A percentile compares a stretch with the other conserved stretches of the same genome.
Conservation (phyloP, 2,797 vertebrate genomes). For the Tragopan temminckii region DNA sequence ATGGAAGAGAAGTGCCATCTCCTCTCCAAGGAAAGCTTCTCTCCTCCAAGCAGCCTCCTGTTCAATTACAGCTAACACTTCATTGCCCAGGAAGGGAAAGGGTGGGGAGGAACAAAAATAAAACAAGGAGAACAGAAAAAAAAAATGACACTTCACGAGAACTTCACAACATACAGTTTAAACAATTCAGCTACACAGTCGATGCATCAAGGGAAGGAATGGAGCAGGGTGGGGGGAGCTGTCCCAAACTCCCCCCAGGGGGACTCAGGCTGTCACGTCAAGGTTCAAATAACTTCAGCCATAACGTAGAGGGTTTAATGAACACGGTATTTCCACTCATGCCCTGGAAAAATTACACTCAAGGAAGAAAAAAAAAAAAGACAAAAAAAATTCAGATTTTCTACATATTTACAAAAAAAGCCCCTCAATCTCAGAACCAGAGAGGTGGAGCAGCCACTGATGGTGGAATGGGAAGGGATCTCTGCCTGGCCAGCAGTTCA, state of each 20-base stretch:
- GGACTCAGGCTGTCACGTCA: neutral
- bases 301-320: conserved; percentile 11
- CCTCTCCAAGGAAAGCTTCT: neutral
- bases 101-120: neutral
- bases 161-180: conserved; percentile 33
- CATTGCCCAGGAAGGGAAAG: neutral
- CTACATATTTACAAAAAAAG: conserved; percentile 74
- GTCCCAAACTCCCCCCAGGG: neutral
- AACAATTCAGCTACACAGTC: conserved; percentile 52
- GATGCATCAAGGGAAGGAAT: conserved; percentile 21
- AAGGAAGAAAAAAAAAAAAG: neutral
- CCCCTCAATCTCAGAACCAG: conserved; percentile 46
- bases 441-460: conserved; percentile 25
- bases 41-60: neutral
- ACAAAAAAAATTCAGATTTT: neutral
- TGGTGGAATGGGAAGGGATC: conserved; percentile 11
- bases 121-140: neutral
- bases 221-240: neutral
- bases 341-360: conserved; percentile 42
- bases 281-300: conserved; percentile 28
- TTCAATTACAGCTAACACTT: neutral
- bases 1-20: neutral
- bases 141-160: conserved; percentile 19
- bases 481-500: conserved; percentile 62
- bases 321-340: conserved; percentile 16